Evolutionary conservation across 1,140 invertebrate species (phyloP).

Genomic region (Drosophila watanabei): DNA sequence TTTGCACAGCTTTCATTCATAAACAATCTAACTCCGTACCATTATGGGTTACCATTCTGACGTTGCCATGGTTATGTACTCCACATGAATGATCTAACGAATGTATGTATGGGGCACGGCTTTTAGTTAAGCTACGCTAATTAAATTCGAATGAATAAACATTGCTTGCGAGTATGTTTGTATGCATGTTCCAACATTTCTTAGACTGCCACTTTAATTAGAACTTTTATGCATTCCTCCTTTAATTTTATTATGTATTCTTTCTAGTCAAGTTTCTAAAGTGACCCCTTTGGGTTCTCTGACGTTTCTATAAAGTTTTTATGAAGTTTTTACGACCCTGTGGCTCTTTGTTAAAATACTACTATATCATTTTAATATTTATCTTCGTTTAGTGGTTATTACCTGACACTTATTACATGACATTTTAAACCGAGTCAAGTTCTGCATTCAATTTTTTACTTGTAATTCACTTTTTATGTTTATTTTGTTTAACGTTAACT

Average conservation of each 20-base stretch:
- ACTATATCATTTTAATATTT: not conserved
- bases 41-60: conserved; percentile 7
- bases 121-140: conserved; percentile 40
- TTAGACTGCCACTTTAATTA: not conserved
- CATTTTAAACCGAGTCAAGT: not conserved
- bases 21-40: not conserved
- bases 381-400: not conserved
- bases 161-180: conserved; percentile 1
- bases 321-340: not conserved
- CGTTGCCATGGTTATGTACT: not conserved
- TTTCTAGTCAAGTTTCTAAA: not conserved
- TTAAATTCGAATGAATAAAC: conserved; percentile 41
- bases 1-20: conserved; percentile 24
- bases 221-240: not conserved
- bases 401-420: not conserved
- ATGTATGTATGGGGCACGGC: conserved; percentile 2
- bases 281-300: not conserved
- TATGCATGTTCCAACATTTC: not conserved
- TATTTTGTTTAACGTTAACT: too few relatives aligned
- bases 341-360: too few relatives aligned
- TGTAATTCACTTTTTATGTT: too few relatives aligned
- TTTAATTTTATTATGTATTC: not conserved
- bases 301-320: not conserved
- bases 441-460: not conserved
- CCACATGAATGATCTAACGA: conserved; percentile 9